These are phyloP conservation scores for Myopa tessellatipennis DNA, from an alignment of 2,888 invertebrate species.

Conservation along the genomic window DNA sequence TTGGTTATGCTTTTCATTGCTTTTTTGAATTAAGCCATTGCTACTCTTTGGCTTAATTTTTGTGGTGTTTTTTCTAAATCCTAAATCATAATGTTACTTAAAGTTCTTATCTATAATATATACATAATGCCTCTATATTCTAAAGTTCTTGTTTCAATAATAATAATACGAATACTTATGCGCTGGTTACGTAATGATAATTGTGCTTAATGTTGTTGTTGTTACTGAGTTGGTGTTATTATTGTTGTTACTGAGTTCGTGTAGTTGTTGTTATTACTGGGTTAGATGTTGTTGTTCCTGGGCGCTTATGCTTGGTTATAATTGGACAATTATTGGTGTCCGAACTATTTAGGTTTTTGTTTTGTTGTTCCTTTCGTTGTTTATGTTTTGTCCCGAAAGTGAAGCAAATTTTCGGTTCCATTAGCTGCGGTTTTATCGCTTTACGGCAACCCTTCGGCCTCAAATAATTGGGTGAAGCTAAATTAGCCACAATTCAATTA, in stretches of 20 bases:
- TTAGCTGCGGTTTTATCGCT: not conserved
- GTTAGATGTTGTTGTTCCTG: no score
- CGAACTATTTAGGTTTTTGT: conserved; percentile 21
- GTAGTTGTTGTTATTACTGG: no score
- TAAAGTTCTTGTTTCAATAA: not conserved
- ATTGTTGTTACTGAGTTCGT: not conserved
- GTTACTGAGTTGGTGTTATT: conserved; percentile 4
- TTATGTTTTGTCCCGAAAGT: not conserved
- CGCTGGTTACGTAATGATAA: no score
- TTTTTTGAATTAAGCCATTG: no score
- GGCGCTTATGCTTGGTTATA: conserved; percentile 2
- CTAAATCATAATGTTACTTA: no score
- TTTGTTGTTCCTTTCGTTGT: not conserved
- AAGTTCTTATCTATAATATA: no score
- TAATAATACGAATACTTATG: no score
- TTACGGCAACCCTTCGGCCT: not conserved
- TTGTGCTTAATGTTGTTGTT: conserved; percentile 9
- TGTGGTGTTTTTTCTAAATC: not conserved
- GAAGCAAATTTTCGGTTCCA: conserved; percentile 24
- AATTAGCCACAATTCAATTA: not conserved
- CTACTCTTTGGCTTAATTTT: not conserved
- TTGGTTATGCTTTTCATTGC: not conserved
- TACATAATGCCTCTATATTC: no score
- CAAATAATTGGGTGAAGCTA: not conserved
- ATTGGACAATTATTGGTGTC: conserved; percentile 44